Base-by-base conservation (phyloP, 2,888 invertebrate species). In the Holacanthella duospinosa region DNA sequence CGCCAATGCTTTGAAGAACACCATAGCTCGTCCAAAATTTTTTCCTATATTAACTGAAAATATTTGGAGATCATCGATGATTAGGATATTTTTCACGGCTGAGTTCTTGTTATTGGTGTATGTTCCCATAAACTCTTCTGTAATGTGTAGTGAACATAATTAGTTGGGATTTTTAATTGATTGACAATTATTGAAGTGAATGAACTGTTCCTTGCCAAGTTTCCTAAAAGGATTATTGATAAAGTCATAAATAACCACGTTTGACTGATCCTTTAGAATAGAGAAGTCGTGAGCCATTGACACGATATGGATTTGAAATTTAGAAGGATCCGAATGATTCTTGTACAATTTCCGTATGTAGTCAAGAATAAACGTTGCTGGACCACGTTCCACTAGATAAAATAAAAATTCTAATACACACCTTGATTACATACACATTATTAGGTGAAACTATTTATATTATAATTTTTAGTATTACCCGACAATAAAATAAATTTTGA, bases 21-120 rank as follows among this genome's bases (percentile, higher is more conserved):
- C 4, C 21, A 16, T 48, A 21, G n/a, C 19, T 21, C 48, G 6
- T 48, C 48, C 48, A 48, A n/a, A 21, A 48, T 48, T 21, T 21
- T 9, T 21, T 21, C n/a, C 21, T n/a, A 4, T 21, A 21, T n/a
- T 9, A 4, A 48, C 21, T 9, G n/a, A 21, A 48, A 48, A 48
- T 4, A 48, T 9, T 4, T 48, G 12, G 19, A 69, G 61, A 29
- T 71, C 71, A 43, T 71, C 71, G 9, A 71, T 53, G 19, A 71
- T 59, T 29, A 70, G 48, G 24, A 70, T 43, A 53, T 70, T 56
- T 28, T 29, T 25, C 12, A 58, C 57, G 1, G 54, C n/a, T n/a
- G 44, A n/a, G 12, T 19, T 36, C n/a, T 27, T n/a, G 36, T 55
- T 61, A 1, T 26, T 27, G 1, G 12, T 21, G 21, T n/a, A 48